Evolutionary conservation across 2,113 vertebrate genomes (phyloP).

Genomic region (Tyrannus savana): DNA sequence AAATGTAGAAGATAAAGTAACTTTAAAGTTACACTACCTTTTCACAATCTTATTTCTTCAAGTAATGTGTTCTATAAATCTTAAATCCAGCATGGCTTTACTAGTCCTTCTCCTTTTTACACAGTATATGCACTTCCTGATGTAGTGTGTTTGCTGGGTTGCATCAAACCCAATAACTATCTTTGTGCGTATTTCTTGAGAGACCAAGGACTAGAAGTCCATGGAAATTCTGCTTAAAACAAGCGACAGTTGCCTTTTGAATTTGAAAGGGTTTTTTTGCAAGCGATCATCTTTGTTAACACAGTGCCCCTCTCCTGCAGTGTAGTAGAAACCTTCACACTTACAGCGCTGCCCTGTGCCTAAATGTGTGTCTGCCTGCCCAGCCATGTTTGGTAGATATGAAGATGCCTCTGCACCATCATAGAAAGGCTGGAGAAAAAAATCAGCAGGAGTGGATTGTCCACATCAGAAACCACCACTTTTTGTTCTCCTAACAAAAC

Average conservation of each 20-base stretch:
- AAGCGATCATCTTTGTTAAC: not conserved
- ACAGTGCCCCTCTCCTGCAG: not conserved
- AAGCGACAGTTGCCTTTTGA: not conserved
- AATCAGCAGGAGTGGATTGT: not conserved
- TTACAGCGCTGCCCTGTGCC: fast-evolving
- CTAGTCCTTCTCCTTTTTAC: not conserved
- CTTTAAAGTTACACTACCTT: not conserved
- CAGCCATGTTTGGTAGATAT: not conserved
- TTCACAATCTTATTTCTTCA: not conserved
- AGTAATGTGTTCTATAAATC: not conserved
- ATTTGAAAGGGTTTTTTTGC: not conserved
- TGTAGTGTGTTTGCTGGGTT: not conserved
- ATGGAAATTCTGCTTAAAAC: not conserved
- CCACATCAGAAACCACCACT: not conserved
- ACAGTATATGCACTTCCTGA: not conserved
- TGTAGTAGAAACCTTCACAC: not conserved
- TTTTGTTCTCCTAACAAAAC: not conserved
- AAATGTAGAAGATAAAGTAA: not conserved
- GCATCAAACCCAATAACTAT: not conserved
- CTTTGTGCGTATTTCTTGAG: not conserved
- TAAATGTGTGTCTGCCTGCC: not conserved
- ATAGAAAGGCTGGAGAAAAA: not conserved
- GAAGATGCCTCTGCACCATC: not conserved
- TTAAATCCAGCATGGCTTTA: not conserved
- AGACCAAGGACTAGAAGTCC: not conserved